Evolutionary conservation across 2,888 invertebrate species (phyloP).

Genomic region (Tachina grossa): DNA sequence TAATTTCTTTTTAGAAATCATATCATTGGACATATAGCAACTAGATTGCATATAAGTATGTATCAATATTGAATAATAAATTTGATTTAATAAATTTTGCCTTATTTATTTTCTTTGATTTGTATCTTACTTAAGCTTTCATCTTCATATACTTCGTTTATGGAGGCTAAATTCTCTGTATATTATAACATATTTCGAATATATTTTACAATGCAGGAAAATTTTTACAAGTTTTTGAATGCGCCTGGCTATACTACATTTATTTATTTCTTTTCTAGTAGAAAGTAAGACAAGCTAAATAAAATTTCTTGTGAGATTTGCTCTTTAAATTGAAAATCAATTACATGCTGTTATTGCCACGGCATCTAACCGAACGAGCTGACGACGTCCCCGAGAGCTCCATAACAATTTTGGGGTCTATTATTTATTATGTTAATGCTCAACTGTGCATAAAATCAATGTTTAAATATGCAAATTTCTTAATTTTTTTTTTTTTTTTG

Average conservation of each 20-base stretch:
- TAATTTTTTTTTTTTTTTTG: constrained; percentile 67
- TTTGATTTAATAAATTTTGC: no score
- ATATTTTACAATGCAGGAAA: no score
- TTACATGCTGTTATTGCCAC: constrained; percentile 68
- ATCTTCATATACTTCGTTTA: no score
- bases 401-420: constrained; percentile 56
- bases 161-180: no score
- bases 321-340: constrained; percentile 70
- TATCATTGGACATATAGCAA: no score
- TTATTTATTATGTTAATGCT: constrained; percentile 75
- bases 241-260: background rate
- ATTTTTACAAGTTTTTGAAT: no score
- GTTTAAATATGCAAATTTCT: constrained; percentile 81
- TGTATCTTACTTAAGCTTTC: no score
- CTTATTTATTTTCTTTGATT: no score
- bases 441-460: constrained; percentile 73
- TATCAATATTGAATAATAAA: no score
- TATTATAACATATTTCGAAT: no score
- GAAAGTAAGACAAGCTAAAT: background rate
- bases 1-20: no score
- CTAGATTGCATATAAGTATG: no score
- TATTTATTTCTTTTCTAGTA: background rate
- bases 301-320: constrained; percentile 27
- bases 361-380: constrained; percentile 12
- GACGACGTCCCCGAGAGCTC: constrained; percentile 48